Conservation (phyloP, 2,113 vertebrate genomes). For the Sinocyclocheilus rhinocerous region DNA sequence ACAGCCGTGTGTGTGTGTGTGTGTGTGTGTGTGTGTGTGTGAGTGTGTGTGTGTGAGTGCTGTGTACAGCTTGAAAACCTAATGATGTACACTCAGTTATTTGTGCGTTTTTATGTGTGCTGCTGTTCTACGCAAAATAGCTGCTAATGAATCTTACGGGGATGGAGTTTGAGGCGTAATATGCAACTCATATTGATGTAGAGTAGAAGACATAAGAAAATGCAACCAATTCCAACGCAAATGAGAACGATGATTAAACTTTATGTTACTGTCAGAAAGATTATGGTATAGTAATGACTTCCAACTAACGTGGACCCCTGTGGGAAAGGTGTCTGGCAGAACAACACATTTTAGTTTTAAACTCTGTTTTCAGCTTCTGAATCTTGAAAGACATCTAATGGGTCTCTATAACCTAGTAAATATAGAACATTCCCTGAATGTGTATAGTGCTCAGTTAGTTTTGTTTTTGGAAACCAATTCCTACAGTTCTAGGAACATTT, state of each 20-base stretch:
- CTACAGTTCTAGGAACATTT: background rate
- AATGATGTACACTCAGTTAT: slow-evolving; percentile 19
- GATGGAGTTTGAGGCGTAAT: background rate
- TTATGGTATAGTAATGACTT: background rate
- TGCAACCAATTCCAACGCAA: background rate
- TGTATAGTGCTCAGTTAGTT: background rate
- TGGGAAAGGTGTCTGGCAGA: background rate
- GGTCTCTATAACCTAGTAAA: background rate
- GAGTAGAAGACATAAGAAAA: slow-evolving; percentile 12
- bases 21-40: background rate
- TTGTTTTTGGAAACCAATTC: background rate
- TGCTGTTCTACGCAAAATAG: background rate
- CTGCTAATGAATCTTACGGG: background rate
- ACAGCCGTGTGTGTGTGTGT: background rate
- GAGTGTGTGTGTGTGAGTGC: background rate
- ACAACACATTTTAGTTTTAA: background rate
- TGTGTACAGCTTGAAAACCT: background rate
- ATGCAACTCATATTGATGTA: slow-evolving; percentile 7
- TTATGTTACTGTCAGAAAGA: background rate
- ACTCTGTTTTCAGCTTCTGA: background rate
- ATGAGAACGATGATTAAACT: slow-evolving; percentile 4
- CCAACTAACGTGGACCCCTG: background rate
- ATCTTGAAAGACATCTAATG: background rate
- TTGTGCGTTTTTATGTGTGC: background rate
- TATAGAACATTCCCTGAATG: too few relatives aligned